Evolutionary conservation across 2,888 invertebrate genomes (phyloP).

Genomic region (Cyrtodaria siliqua): DNA sequence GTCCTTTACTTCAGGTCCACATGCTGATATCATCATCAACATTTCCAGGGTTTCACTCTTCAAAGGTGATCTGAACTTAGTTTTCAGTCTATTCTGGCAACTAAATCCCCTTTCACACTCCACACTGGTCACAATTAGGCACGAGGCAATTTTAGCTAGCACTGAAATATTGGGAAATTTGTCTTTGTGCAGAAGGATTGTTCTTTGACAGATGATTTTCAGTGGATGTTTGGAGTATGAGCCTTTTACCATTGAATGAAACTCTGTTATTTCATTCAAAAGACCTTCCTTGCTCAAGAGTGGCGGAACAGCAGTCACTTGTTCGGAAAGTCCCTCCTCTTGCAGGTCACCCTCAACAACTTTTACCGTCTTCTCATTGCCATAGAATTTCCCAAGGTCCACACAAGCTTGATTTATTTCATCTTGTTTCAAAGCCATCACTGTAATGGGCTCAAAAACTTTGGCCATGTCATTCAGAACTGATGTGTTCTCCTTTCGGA

Average conservation of each 20-base stretch:
- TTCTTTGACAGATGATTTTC: slow-evolving; percentile 3
- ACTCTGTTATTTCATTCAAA: slow-evolving; percentile 26
- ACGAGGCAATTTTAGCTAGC: slow-evolving; percentile 21
- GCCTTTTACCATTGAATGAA: slow-evolving; percentile 31
- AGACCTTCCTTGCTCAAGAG: slow-evolving; percentile 17
- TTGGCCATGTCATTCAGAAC: slow-evolving; percentile 20
- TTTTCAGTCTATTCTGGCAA: not conserved
- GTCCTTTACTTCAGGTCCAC: not conserved
- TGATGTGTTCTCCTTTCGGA: slow-evolving; percentile 29
- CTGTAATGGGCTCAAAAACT: slow-evolving; percentile 17
- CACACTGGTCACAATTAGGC: slow-evolving; percentile 26
- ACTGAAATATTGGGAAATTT: not conserved
- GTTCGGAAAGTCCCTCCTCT: slow-evolving; percentile 7
- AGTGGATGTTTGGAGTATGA: slow-evolving; percentile 21
- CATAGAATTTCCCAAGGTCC: slow-evolving; percentile 26
- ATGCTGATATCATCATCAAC: not conserved
- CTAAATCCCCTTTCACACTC: slow-evolving; percentile 31
- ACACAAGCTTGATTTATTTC: slow-evolving; percentile 8
- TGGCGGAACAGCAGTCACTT: not conserved
- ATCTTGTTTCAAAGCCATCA: slow-evolving; percentile 38
- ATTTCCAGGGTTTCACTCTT: not conserved
- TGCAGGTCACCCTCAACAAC: slow-evolving; percentile 20
- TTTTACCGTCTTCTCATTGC: slow-evolving; percentile 10
- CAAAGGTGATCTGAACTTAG: not conserved
- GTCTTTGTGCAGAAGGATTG: not conserved